Evolutionary conservation across 2,888 invertebrate genomes (phyloP).

Genomic region (Chrysomela aeneicollis): DNA sequence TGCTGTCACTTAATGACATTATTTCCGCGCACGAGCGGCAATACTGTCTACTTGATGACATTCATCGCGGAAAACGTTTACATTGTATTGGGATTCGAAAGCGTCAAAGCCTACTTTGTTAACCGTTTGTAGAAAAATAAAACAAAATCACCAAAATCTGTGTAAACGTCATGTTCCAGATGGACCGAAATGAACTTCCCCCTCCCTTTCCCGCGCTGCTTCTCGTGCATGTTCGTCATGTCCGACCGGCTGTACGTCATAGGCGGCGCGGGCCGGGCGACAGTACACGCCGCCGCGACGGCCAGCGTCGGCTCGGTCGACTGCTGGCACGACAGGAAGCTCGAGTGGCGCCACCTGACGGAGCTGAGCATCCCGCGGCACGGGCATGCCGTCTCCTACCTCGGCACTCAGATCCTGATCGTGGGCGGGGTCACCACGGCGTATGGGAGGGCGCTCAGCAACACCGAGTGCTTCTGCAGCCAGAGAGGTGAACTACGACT

Average conservation of each 20-base stretch:
- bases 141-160: too few relatives aligned
- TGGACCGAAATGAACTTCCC: constrained; percentile 66
- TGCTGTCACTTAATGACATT: too few relatives aligned
- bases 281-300: constrained; percentile 55
- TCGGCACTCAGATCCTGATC: constrained; percentile 71
- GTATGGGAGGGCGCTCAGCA: constrained; percentile 70
- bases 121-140: too few relatives aligned
- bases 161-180: constrained; percentile 53
- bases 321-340: constrained; percentile 66
- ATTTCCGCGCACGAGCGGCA: too few relatives aligned
- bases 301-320: constrained; percentile 70
- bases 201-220: constrained; percentile 66
- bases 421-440: constrained; percentile 73
- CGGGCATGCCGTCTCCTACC: constrained; percentile 70
- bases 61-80: too few relatives aligned
- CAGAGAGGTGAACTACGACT: constrained; percentile 63
- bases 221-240: constrained; percentile 64
- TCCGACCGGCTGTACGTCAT: constrained; percentile 71
- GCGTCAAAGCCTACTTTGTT: too few relatives aligned
- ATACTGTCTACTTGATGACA: too few relatives aligned
- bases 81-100: too few relatives aligned
- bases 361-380: constrained; percentile 72
- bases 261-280: constrained; percentile 71
- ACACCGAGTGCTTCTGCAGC: constrained; percentile 73
- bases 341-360: constrained; percentile 67